A percentile compares a stretch with the other conserved stretches of the same genome.
Conservation (phyloP, 2,888 invertebrate genomes). For the Dicranocentrus wangi region DNA sequence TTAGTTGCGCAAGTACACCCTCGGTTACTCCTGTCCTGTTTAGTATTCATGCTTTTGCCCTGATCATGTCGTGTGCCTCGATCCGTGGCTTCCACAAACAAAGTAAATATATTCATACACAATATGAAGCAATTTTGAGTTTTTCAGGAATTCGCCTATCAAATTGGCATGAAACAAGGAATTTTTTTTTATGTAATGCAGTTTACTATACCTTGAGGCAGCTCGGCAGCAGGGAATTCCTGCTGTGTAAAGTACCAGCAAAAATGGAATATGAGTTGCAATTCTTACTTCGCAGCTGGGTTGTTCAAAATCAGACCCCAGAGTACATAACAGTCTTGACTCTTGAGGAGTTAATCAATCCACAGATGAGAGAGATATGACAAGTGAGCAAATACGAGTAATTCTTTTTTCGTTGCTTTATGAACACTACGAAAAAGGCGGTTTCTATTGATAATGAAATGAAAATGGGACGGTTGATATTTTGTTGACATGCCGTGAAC, state of each 20-base stretch:
- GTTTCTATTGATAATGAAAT: neutral
- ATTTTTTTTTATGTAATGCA: no score
- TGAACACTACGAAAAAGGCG: neutral
- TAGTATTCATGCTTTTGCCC: neutral
- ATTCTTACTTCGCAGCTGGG: neutral
- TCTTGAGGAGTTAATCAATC: neutral
- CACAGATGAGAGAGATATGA: neutral
- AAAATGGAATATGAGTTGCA: neutral
- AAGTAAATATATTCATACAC: no score
- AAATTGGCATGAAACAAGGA: neutral
- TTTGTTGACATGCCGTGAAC: neutral
- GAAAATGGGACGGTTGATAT: no score
- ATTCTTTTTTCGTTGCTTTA: neutral
- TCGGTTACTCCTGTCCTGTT: conserved; percentile 1
- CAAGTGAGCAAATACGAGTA: no score
- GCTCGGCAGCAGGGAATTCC: neutral
- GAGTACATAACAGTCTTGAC: neutral
- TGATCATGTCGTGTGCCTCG: conserved; percentile 6
- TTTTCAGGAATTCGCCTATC: no score
- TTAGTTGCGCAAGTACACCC: conserved; percentile 29
- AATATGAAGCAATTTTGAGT: no score
- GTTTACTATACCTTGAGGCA: no score
- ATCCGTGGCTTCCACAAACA: no score
- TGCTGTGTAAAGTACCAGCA: neutral
- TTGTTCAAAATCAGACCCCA: neutral